Percentiles rank a stretch among this genome's conserved stretches.
These are phyloP conservation scores for Dasyurus viverrinus DNA, from an alignment of 2,113 vertebrate genomes.

Conservation along the genomic window DNA sequence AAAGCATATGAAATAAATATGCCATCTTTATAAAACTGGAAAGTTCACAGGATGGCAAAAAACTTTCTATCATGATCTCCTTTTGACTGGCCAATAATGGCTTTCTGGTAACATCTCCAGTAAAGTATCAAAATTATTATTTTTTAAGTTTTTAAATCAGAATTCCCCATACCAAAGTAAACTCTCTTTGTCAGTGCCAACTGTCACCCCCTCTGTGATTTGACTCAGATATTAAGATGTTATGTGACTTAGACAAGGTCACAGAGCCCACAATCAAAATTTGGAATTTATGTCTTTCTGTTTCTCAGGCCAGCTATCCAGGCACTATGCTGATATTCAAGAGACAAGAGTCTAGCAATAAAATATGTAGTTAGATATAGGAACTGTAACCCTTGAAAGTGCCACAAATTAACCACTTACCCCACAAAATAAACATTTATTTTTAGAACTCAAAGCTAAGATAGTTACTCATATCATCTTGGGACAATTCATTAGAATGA, in stretches of 20 bases:
- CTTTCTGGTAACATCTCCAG: not conserved
- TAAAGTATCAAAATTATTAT: not conserved
- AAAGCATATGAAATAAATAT: not conserved
- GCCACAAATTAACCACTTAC: slow-evolving; percentile 32
- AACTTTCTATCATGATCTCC: not conserved
- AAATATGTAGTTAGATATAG: slow-evolving; percentile 5
- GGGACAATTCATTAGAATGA: slow-evolving; percentile 73
- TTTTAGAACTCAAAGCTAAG: slow-evolving; percentile 22
- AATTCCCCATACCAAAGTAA: not conserved
- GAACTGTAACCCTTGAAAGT: not conserved
- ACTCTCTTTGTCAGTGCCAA: not conserved
- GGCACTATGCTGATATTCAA: no score
- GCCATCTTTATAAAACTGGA: not conserved
- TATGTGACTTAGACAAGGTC: not conserved
- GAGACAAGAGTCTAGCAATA: not conserved
- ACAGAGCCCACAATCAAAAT: accelerated
- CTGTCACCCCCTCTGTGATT: not conserved
- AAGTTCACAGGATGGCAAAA: not conserved
- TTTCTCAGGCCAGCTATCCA: not conserved
- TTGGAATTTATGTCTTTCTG: not conserved
- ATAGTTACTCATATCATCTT: slow-evolving; percentile 45
- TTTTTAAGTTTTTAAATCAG: not conserved
- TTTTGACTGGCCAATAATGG: not conserved
- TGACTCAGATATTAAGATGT: not conserved
- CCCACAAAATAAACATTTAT: not conserved